Conservation (phyloP, 1,140 invertebrate species). For the Macrosteles quadrilineatus region DNA sequence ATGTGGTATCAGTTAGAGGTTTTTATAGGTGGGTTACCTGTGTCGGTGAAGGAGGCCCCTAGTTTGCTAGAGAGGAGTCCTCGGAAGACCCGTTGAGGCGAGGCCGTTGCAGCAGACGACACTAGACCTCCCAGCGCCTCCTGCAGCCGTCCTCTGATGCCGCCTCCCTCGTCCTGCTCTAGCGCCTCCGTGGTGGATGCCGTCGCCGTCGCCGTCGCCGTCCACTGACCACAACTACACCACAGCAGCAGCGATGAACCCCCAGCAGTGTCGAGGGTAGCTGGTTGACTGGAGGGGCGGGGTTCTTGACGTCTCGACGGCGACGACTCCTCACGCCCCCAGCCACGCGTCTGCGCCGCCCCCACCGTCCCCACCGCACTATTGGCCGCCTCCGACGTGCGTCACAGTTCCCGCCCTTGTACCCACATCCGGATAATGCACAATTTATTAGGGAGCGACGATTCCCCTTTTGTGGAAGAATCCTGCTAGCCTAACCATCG, state of each 20-base stretch:
- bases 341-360: neutral
- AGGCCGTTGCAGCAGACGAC: constrained; percentile 52
- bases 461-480: constrained; percentile 25
- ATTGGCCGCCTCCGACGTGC: constrained; percentile 12
- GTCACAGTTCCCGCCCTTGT: constrained; percentile 7
- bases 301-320: neutral
- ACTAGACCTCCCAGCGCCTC: constrained; percentile 31
- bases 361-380: constrained; percentile 1
- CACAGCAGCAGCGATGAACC: no score
- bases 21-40: no score
- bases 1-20: no score
- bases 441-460: constrained; percentile 23
- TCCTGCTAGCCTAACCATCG: neutral
- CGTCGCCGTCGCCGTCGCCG: neutral
- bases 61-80: constrained; percentile 58
- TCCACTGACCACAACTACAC: no score
- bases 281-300: constrained; percentile 17
- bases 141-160: constrained; percentile 30
- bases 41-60: constrained; percentile 57
- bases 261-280: neutral
- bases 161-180: constrained; percentile 16
- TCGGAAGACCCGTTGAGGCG: constrained; percentile 57
- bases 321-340: constrained; percentile 7
- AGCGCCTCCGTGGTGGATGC: constrained; percentile 34
- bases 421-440: constrained; percentile 28